These are phyloP conservation scores for Mareca strepera DNA, from an alignment of 2,797 vertebrate species.

Conservation along the genomic window DNA sequence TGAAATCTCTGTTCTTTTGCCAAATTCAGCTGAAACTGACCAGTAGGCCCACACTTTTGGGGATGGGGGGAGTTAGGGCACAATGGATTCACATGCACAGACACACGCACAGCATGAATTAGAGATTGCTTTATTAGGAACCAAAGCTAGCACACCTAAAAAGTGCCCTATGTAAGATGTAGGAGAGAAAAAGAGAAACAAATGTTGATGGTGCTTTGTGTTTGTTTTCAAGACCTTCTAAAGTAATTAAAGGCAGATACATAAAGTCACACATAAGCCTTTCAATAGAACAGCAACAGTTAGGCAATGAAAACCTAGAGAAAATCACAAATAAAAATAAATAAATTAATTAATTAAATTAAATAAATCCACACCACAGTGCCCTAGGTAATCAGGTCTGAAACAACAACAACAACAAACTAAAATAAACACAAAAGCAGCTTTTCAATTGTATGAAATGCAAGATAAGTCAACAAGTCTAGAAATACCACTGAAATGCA, in stretches of 20 bases:
- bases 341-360: not conserved
- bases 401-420: constrained; percentile 3
- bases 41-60: not conserved
- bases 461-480: not conserved
- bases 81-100: not conserved
- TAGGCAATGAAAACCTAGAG: not conserved
- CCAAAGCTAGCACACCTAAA: not conserved
- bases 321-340: not conserved
- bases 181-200: not conserved
- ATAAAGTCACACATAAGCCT: not conserved
- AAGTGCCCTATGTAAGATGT: not conserved
- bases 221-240: not conserved
- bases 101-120: not conserved
- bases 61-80: not conserved
- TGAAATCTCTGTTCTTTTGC: not conserved
- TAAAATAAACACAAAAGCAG: not conserved
- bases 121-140: not conserved
- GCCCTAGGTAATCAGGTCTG: not conserved
- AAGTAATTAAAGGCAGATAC: not conserved
- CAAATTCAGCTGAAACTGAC: not conserved
- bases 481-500: not conserved
- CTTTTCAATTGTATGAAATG: not conserved
- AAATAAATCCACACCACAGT: not conserved
- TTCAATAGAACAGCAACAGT: not conserved
- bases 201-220: not conserved